Conservation (phyloP, 2,797 vertebrate genomes). For the Amphiprion clarkii region DNA sequence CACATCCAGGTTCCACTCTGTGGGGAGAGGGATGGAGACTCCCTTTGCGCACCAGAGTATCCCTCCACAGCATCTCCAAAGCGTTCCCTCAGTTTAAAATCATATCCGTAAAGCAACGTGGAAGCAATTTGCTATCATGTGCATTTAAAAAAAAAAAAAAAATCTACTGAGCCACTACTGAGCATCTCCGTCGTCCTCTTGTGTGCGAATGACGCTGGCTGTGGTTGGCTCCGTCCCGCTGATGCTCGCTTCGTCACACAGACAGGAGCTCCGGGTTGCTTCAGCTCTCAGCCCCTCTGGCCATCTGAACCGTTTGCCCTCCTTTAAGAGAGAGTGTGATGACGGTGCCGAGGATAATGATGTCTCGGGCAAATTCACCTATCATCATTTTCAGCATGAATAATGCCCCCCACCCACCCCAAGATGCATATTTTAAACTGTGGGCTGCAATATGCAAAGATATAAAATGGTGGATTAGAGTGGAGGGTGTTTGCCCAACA, state of each 20-base stretch:
- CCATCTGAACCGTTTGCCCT: constrained; percentile 55
- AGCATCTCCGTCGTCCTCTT: constrained; percentile 67
- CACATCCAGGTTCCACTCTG: constrained; percentile 54
- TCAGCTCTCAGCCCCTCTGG: constrained; percentile 54
- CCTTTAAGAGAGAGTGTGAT: constrained; percentile 17
- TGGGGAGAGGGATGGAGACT: constrained; percentile 59
- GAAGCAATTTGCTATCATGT: constrained; percentile 15
- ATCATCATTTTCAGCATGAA: not conserved
- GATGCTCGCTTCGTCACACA: constrained; percentile 79
- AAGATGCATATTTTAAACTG: not conserved
- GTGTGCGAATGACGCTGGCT: constrained; percentile 78
- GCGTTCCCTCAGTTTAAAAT: not conserved
- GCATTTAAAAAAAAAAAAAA: constrained; percentile 22
- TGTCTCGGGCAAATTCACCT: not conserved
- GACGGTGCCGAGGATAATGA: not conserved
- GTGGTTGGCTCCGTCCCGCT: constrained; percentile 79
- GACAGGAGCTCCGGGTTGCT: constrained; percentile 61
- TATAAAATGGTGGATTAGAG: not conserved
- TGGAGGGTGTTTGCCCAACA: not conserved
- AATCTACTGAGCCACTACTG: constrained; percentile 57
- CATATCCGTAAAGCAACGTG: constrained; percentile 4
- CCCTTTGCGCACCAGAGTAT: constrained; percentile 63
- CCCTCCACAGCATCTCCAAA: constrained; percentile 52
- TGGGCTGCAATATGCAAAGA: not conserved
- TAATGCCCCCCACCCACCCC: not conserved